Evolutionary conservation across 2,113 vertebrate genomes (phyloP).

Genomic region (Naja naja): DNA sequence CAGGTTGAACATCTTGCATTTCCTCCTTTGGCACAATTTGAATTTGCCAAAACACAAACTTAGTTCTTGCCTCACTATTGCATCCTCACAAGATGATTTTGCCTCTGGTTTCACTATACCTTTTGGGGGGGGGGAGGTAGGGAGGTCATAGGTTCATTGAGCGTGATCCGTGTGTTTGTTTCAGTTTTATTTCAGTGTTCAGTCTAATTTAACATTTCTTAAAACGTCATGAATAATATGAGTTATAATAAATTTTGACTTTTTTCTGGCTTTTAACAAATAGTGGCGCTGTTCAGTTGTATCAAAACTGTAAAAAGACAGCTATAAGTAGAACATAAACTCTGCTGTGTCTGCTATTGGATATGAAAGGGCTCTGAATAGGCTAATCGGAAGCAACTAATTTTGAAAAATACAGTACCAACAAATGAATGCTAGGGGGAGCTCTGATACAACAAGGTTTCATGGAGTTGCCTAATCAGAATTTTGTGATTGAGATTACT

Average conservation of each 20-base stretch:
- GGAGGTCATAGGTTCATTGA: background rate
- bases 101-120: background rate
- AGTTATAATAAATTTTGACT: slow-evolving; percentile 4
- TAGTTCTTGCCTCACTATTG: background rate
- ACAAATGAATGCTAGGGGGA: slow-evolving; percentile 51
- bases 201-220: background rate
- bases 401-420: background rate
- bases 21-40: background rate
- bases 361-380: background rate
- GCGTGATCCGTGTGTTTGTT: background rate
- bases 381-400: accelerated
- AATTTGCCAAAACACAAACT: background rate
- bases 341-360: background rate
- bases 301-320: background rate
- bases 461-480: accelerated
- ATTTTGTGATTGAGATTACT: background rate
- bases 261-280: slow-evolving; percentile 31
- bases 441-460: slow-evolving; percentile 38
- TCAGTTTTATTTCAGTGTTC: background rate
- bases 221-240: background rate
- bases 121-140: no score
- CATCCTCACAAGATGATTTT: background rate
- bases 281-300: background rate
- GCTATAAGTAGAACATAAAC: background rate
- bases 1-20: background rate